Base-by-base conservation (phyloP, 2,888 invertebrate genomes). In the Rotaria socialis region DNA sequence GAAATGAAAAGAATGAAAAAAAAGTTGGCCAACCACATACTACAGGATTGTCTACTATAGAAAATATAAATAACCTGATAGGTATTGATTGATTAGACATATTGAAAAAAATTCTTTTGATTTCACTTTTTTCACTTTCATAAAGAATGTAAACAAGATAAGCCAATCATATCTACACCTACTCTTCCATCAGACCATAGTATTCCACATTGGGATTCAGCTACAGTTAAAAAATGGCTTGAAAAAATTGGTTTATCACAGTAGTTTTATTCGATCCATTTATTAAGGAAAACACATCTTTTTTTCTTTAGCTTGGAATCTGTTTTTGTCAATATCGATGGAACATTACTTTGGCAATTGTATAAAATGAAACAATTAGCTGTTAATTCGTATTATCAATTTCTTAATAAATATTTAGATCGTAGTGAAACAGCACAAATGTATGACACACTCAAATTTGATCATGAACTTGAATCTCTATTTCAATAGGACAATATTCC, bases 371-470 rank as follows among this genome's bases (percentile, higher is more conserved):
- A 80, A 80, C 8, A n/a, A 47, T 47, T 11, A 1, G 47, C 80
- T 22, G 4, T 47, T 14, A n/a, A 80, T 47, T 16, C 80, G 1
- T 80, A 80, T 80, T 80, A 80, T 47, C 47, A 43, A n/a, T 47
- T 80, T 47, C 22, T 80, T 47, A 47, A 80, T n/a, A 80, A 80
- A 80, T n/a, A 80, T 80, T n/a, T 80, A 7, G 80, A 80, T 80
- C 43, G 47, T n/a, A 11, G 47, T 1, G 14, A 47, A n/a, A 14
- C 47, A 47, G 80, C 80, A 47, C 43, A n/a, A 7, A 80, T 80
- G 80, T 47, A 47, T 80, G 80, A 80, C 47, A 80, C 16, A 80
- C 35, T 80, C 11, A 47, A 47, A 5, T 24, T 80, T 47, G 80
- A 80, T 24, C 4, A 80, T 24, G 80, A 22, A 14, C 80, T 80